Percentiles rank a stretch among this genome's conserved stretches.
Evolutionary conservation across 2,797 vertebrate genomes (phyloP).

Genomic region (Euthynnus affinis): DNA sequence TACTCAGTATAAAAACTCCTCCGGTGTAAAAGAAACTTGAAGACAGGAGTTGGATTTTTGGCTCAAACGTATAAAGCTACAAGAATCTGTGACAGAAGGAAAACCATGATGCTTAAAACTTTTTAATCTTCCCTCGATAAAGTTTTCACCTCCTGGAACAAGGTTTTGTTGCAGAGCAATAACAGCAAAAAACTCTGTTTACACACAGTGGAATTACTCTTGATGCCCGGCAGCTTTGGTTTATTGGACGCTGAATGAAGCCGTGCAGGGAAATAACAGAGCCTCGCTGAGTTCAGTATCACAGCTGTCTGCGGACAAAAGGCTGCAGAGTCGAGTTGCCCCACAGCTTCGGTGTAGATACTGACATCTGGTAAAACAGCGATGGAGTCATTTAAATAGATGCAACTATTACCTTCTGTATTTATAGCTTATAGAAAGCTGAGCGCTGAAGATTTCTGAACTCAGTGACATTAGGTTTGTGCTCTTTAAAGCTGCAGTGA

Average conservation of each 20-base stretch:
- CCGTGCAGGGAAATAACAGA: slow-evolving; percentile 28
- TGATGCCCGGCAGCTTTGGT: slow-evolving; percentile 45
- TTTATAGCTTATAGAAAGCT: neutral
- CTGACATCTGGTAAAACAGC: slow-evolving; percentile 20
- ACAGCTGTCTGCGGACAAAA: slow-evolving; percentile 59
- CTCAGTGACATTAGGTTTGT: neutral
- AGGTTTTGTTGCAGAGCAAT: neutral
- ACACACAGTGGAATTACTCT: slow-evolving; percentile 26
- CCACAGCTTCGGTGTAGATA: neutral
- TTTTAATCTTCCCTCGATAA: slow-evolving; percentile 5
- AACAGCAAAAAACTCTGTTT: slow-evolving; percentile 16
- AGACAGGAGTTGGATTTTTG: neutral
- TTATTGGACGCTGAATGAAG: slow-evolving; percentile 56
- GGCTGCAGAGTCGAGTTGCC: slow-evolving; percentile 44
- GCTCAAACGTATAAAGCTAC: neutral
- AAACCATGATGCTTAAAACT: neutral
- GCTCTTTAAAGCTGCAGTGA: neutral
- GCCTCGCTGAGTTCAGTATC: slow-evolving; percentile 26
- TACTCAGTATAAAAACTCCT: too few relatives aligned
- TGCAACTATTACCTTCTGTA: slow-evolving; percentile 1
- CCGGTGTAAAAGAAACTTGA: neutral
- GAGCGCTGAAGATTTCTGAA: neutral
- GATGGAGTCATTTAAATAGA: slow-evolving; percentile 17
- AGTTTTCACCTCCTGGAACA: slow-evolving; percentile 17
- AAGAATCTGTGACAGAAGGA: slow-evolving; percentile 15